Evolutionary conservation across 2,113 vertebrate species (phyloP), one percentile per base, ranked within the genome.

Genomic region (Entelurus aequoreus): DNA sequence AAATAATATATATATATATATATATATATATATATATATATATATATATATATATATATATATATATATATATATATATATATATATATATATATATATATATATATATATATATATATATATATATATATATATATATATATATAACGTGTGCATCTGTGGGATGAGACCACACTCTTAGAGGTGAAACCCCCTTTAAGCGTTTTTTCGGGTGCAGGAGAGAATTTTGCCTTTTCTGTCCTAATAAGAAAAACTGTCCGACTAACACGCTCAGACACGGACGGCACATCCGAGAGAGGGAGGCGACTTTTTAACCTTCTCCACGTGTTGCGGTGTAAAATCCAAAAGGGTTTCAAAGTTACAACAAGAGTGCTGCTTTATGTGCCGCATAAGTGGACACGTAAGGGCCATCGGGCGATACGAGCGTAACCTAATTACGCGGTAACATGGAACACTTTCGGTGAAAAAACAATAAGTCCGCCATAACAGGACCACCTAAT

Each of bases 391-490:
- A 81, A 85, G 77, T 84, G 83, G 76, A 70, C 75, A 73, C 73
- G 73, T 76, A 84, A 86, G 79, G 75, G 73, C 83, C 77, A 70
- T 70, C 61, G 76, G 69, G 63, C 71, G 67, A 62, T 68, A 81
- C 65, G 9, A 75, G 11, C 68, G 10, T 80, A 89, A 89, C 78
- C 69, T 79, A 84, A 89, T 87, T 82, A 86, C 68, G 82, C 52
- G 62, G 75, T 82, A 84, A 85, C 84, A 84, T 86, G 82, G 86
- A 88, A 89, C 84, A 88, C 85, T 88, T 88, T 86, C 77, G 79
- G 86, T 86, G 69, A 85, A 89, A 28, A 87, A 86, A 83, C 83
- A 87, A 89, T 88, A 88, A 81, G 77, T 68, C 76, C 68, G 72
- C 78, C 71, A 76, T 82, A 86, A 83, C 84, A 82, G 81, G 73